Percentiles rank a stretch among this genome's conserved stretches.
Evolutionary conservation across 2,113 vertebrate species (phyloP).

Genomic region (Caloenas nicobarica): DNA sequence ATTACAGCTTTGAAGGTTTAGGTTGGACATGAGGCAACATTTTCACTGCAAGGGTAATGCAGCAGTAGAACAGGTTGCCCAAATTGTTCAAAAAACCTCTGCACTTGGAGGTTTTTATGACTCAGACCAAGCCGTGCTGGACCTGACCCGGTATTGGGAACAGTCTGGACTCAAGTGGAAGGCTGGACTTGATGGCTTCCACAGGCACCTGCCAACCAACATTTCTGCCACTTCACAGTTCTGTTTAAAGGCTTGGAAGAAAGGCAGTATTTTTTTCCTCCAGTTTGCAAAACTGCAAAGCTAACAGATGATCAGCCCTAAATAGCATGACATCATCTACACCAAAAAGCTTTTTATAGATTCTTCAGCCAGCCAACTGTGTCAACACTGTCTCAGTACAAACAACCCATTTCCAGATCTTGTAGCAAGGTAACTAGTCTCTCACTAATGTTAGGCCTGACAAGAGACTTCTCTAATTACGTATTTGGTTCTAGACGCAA

Average conservation of each 20-base stretch:
- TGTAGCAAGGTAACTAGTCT: accelerated
- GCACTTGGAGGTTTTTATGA: neutral
- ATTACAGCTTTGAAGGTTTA: neutral
- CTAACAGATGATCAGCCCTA: neutral
- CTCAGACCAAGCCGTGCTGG: neutral
- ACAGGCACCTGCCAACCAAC: neutral
- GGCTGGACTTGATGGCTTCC: neutral
- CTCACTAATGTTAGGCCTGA: accelerated
- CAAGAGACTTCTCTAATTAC: neutral
- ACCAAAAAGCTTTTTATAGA: neutral
- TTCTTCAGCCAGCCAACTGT: neutral
- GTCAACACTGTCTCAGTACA: neutral
- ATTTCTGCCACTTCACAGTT: neutral
- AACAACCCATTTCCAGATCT: neutral
- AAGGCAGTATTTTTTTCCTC: accelerated
- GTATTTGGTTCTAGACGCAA: neutral
- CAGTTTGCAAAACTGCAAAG: neutral
- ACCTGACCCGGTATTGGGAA: neutral
- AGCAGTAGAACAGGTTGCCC: neutral
- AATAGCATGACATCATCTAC: neutral
- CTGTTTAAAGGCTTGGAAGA: neutral
- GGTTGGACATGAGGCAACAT: neutral
- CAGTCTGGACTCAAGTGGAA: neutral
- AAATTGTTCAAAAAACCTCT: neutral
- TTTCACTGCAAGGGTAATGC: neutral